These are phyloP conservation scores for Patella pellucida DNA, from an alignment of 2,888 invertebrate genomes.

Conservation along the genomic window DNA sequence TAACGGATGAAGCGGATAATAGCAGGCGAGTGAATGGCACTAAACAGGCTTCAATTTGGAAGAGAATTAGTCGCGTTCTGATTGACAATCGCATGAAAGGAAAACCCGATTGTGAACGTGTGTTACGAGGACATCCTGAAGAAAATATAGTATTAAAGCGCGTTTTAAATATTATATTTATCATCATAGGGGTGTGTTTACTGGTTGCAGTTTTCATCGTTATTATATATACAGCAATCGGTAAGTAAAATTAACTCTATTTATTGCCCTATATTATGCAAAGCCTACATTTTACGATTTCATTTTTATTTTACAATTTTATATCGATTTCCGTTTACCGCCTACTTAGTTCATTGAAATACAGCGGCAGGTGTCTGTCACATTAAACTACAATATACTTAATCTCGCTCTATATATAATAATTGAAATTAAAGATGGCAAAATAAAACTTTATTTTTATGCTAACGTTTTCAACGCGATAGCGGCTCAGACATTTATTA, in stretches of 20 bases:
- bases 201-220: constrained; percentile 62
- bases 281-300: no score
- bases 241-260: constrained; percentile 41
- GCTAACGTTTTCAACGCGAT: no score
- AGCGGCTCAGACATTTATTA: no score
- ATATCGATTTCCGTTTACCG: no score
- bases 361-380: no score
- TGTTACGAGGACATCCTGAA: constrained; percentile 49
- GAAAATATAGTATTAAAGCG: constrained; percentile 57
- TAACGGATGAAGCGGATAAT: constrained; percentile 48
- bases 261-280: no score
- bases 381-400: no score
- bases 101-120: constrained; percentile 44
- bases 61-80: constrained; percentile 43
- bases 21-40: constrained; percentile 35
- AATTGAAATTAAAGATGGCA: no score
- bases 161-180: constrained; percentile 63
- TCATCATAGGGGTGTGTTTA: constrained; percentile 60
- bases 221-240: constrained; percentile 60
- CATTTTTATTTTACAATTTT: no score
- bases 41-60: constrained; percentile 43
- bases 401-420: no score
- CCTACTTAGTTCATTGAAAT: no score
- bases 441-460: no score
- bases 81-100: constrained; percentile 61